Evolutionary conservation across 2,797 vertebrate species (phyloP), one percentile per base, ranked within the genome.

Genomic region (Cottoperca gobio): DNA sequence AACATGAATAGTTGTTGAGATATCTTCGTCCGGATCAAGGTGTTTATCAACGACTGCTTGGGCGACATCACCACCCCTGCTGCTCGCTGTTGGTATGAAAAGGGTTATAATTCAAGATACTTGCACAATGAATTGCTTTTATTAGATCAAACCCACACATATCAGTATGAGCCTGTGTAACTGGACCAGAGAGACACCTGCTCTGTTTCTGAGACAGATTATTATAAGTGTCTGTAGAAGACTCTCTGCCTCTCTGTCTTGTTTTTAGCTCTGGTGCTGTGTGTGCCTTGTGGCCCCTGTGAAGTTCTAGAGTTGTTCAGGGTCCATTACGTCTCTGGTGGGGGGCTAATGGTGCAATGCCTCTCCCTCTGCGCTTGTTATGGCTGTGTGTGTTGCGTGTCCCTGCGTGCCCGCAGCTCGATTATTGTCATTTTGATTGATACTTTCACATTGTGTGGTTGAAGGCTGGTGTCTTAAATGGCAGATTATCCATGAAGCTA

Each of bases 291-390:
- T 83, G 81, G 79, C 73, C 76, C 46, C 69, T 76, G 61, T 68
- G 61, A 89, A 78, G 73, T 82, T 82, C 49, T 78, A 59, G 75
- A 82, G 78, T 65, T 74, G 76, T 84, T 89, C 81, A 82, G 79
- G 86, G 86, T 85, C 88, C 91, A 90, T 93, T 93, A 89, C 45
- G 0, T 82, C 72, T 88, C 84, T 70, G 64, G 77, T 63, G 45
- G 87, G 79, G 83, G 83, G 85, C 76, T 92, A 93, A 92, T 93
- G 88, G 77, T 81, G 84, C 89, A 77, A 82, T 14, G 39, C 79
- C 66, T 83, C 73, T 81, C 81, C 82, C 74, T 86, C 77, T 88
- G 89, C 17, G 45, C 55, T 59, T 59, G 50, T 68, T 73, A 63
- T 39, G 28, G 66, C 57, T 70, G 50, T 84, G 78, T 76, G 75